Conservation (phyloP, 2,888 invertebrate species). For the Drosophila borborema region DNA sequence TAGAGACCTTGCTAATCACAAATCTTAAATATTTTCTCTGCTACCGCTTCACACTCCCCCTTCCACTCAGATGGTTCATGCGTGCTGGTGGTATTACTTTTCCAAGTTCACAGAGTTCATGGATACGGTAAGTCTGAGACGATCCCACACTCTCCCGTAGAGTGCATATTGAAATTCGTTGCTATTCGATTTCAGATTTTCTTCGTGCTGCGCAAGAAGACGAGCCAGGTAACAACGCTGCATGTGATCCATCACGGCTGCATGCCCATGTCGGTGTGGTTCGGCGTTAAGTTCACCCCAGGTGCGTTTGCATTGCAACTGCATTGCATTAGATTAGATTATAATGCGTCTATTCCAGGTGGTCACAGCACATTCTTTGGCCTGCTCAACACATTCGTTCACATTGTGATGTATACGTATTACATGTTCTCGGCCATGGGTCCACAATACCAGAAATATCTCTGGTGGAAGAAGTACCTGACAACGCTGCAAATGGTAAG, state of each 20-base stretch:
- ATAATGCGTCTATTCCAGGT: constrained; percentile 85
- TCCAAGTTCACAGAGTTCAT: constrained; percentile 98
- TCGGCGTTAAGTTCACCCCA: constrained; percentile 97
- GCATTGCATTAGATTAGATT: background rate
- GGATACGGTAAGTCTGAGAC: constrained; percentile 92
- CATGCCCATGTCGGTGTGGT: constrained; percentile 99
- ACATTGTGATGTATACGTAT: constrained; percentile 98
- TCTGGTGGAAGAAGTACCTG: constrained; percentile 98
- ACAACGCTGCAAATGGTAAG: constrained; percentile 95
- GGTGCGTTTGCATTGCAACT: constrained; percentile 86
- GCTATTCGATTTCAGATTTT: constrained; percentile 89
- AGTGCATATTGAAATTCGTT: constrained; percentile 5
- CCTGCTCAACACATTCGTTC: constrained; percentile 97
- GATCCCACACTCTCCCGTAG: constrained; percentile 7
- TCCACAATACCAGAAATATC: constrained; percentile 92
- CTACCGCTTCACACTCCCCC: background rate
- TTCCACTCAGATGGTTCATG: constrained; percentile 92
- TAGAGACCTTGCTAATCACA: constrained; percentile 25
- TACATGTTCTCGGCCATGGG: constrained; percentile 96
- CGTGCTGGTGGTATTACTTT: constrained; percentile 98
- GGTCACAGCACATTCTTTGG: constrained; percentile 99
- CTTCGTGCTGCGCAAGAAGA: constrained; percentile 97
- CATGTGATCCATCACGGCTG: constrained; percentile 98
- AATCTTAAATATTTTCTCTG: constrained; percentile 15
- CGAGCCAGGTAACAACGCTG: constrained; percentile 95